Percentiles rank a stretch among this genome's conserved stretches.
phyloP scores from a whole-genome alignment of 2,888 invertebrate genomes.

The Byasa hedistus region DNA sequence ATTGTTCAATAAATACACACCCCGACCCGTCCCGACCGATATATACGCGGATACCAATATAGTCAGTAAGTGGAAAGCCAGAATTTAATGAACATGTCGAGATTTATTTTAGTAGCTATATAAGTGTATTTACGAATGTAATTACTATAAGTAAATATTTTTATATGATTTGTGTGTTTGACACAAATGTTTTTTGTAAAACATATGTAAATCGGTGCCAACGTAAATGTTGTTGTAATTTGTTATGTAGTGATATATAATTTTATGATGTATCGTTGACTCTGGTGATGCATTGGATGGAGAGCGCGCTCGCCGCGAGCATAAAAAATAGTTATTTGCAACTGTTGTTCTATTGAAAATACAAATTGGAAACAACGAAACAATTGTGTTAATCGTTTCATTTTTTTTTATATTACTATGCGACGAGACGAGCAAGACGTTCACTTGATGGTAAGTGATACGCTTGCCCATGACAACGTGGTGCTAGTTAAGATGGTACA shows the following conservation, averaged over 20 bases:
- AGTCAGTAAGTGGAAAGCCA: constrained; percentile 61
- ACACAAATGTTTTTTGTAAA: constrained; percentile 69
- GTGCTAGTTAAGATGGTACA: too few species aligned
- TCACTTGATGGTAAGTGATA: too few species aligned
- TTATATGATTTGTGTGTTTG: constrained; percentile 69
- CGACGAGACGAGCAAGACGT: too few species aligned
- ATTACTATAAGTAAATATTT: constrained; percentile 74
- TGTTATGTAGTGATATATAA: constrained; percentile 77
- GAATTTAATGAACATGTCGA: constrained; percentile 73
- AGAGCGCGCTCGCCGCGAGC: constrained; percentile 48
- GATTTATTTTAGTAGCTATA: constrained; percentile 71
- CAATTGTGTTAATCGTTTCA: constrained; percentile 43
- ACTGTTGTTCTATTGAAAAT: constrained; percentile 77
- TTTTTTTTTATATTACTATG: too few species aligned
- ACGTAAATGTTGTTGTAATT: constrained; percentile 79
- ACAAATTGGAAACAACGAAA: constrained; percentile 62
- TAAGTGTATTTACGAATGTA: constrained; percentile 73
- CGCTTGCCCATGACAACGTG: too few species aligned
- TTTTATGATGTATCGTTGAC: constrained; percentile 74
- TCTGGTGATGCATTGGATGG: constrained; percentile 57
- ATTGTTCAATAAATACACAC: constrained; percentile 14
- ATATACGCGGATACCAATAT: constrained; percentile 63
- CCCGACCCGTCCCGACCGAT: constrained; percentile 50
- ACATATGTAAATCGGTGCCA: constrained; percentile 75
- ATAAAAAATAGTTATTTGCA: constrained; percentile 72